Base-by-base conservation (phyloP, 2,797 vertebrate species). In the Acanthurus leucopareius region DNA sequence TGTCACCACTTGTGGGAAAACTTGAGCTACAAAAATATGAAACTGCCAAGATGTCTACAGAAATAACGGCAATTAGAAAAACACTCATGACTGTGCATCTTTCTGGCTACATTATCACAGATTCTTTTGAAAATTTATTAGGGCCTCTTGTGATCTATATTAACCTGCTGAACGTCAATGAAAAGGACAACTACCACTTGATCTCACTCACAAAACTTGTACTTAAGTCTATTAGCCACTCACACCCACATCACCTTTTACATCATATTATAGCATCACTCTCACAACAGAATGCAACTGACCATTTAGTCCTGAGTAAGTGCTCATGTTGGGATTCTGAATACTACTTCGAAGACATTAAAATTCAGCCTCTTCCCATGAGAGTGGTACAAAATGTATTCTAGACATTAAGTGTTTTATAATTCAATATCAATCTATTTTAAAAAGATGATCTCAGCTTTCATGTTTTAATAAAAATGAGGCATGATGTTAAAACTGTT, bases 161-260 rank as follows among this genome's bases (percentile, higher is more conserved):
- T 71, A 15, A 66, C 68, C 52, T 63, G 75, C 61, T 53, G 40
- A 80, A 61, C 32, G 47, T 77, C 44, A 66, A 44, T 42, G 38
- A 70, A 66, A 70, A 71, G 72, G 61, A 60, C 47, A 82, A 78
- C 63, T 38, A 66, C 35, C 72, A 73, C 83, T 86, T 86, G 75
- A 88, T 68, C 69, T 71, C 52, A 14, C 49, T 81, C 69, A 65
- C 53, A 78, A 63, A 32, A 56, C 56, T 15, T 25, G 56, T 66
- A 71, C 85, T 84, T 65, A 10, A 58, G 51, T 69, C 59, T 67
- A 74, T 28, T 3, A 4, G 28, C 51, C 13, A 49, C 66, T 45
- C 49, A 38, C 2, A 2, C 52, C 63, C 28, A 69, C 9, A 54
- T 66, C 57, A 10, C n/a, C 57, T 44, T 82, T 48, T 32, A 68